These are phyloP conservation scores for Pterophyllum scalare DNA, from an alignment of 2,113 vertebrate species.

Conservation along the genomic window DNA sequence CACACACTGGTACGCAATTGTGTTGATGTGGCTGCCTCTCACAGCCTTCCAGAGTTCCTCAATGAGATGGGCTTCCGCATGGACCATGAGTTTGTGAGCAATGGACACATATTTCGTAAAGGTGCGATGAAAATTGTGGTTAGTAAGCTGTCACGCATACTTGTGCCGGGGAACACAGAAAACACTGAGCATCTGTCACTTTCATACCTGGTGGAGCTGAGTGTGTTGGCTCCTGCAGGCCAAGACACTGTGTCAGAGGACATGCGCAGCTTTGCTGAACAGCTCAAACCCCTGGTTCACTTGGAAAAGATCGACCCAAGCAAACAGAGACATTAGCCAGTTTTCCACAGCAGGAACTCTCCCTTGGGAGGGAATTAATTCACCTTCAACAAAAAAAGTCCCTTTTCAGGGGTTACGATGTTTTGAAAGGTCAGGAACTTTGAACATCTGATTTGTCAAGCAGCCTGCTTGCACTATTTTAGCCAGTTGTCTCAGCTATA, in stretches of 20 bases:
- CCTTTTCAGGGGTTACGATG: not conserved
- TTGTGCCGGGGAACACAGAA: constrained; percentile 94
- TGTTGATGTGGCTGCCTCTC: constrained; percentile 93
- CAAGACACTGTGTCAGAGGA: constrained; percentile 90
- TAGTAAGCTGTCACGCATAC: constrained; percentile 92
- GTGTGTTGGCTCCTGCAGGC: constrained; percentile 82
- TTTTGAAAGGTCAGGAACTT: not conserved
- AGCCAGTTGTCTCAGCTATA: not conserved
- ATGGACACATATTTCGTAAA: constrained; percentile 94
- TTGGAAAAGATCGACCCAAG: constrained; percentile 97
- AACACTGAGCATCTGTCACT: constrained; percentile 92
- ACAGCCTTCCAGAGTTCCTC: constrained; percentile 93
- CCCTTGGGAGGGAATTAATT: not conserved
- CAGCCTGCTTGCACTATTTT: not conserved
- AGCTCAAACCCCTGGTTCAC: constrained; percentile 94
- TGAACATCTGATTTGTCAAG: not conserved
- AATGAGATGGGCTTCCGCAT: constrained; percentile 98
- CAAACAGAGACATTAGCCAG: constrained; percentile 83
- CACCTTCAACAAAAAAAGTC: not conserved
- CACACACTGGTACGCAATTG: constrained; percentile 93
- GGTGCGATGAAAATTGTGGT: constrained; percentile 95
- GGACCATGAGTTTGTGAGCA: constrained; percentile 97
- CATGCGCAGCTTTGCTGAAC: constrained; percentile 96
- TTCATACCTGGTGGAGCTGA: constrained; percentile 91
- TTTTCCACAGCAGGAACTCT: not conserved